Evolutionary conservation across 2,113 vertebrate genomes (phyloP).

Genomic region (Emydura subglobosa): DNA sequence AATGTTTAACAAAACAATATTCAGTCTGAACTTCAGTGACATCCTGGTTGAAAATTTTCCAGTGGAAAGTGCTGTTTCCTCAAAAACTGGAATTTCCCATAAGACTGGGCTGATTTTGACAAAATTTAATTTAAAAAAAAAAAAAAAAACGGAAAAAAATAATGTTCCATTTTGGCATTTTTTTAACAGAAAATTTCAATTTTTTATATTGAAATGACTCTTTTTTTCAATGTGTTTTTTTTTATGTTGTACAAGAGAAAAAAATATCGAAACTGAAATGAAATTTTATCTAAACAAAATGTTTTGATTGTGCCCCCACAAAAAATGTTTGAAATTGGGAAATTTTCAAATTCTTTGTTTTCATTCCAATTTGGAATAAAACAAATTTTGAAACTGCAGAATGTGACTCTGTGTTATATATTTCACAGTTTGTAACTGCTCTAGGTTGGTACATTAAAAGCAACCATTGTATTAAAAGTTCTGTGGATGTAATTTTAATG

Average conservation of each 20-base stretch:
- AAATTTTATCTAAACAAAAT: neutral
- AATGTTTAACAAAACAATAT: neutral
- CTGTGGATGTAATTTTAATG: too few species aligned
- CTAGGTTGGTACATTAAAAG: too few species aligned
- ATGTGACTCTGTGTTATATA: too few species aligned
- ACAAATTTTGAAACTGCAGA: neutral
- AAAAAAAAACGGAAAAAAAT: neutral
- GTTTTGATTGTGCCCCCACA: neutral
- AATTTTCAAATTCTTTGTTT: too few species aligned
- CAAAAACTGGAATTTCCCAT: neutral
- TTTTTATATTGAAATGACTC: neutral
- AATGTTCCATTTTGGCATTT: neutral
- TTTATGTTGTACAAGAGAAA: neutral
- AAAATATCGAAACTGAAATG: too few species aligned
- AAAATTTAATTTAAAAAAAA: neutral
- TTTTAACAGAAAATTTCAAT: neutral
- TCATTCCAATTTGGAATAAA: neutral
- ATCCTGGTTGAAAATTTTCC: neutral
- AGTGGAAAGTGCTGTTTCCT: neutral
- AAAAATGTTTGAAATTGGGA: neutral
- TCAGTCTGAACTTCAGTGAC: neutral
- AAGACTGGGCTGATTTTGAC: neutral
- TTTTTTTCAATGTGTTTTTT: neutral
- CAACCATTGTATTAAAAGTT: too few species aligned
- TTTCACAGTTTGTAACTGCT: too few species aligned